phyloP scores from a whole-genome alignment of 2,797 vertebrate genomes.

The Lagodon rhomboides region DNA sequence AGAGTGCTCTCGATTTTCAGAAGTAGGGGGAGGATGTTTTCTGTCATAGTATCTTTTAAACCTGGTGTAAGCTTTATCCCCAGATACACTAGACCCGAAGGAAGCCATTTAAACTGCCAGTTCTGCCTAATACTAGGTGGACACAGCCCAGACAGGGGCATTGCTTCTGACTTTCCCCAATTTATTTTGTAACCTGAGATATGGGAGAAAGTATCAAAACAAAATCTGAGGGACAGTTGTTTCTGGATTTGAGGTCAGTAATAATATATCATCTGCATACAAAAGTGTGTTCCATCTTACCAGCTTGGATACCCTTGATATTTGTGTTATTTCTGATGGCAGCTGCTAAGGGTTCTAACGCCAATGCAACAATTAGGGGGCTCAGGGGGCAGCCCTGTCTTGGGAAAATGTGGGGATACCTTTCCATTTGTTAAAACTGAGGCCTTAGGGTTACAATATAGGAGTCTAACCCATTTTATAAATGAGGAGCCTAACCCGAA shows the following conservation, averaged over 20 bases:
- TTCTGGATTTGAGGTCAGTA: background rate
- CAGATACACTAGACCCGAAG: background rate
- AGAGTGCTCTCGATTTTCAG: background rate
- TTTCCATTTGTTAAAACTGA: background rate
- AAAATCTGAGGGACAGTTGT: background rate
- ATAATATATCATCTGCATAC: background rate
- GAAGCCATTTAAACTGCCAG: background rate
- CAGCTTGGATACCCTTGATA: too few species aligned
- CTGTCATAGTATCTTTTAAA: background rate
- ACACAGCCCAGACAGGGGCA: background rate
- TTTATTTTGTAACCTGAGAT: background rate
- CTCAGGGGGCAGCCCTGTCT: background rate
- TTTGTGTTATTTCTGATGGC: too few species aligned
- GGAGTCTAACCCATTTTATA: background rate
- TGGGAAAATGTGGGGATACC: background rate
- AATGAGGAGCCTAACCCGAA: background rate
- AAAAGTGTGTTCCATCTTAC: too few species aligned
- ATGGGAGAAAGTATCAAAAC: background rate
- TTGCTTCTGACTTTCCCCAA: background rate
- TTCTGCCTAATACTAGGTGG: background rate
- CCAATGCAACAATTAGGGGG: background rate
- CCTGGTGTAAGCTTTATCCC: background rate
- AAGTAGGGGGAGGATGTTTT: background rate
- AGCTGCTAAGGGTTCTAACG: too few species aligned
- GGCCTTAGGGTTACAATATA: background rate